phyloP scores from a whole-genome alignment of 2,888 invertebrate species.

The Proisotoma minuta region DNA sequence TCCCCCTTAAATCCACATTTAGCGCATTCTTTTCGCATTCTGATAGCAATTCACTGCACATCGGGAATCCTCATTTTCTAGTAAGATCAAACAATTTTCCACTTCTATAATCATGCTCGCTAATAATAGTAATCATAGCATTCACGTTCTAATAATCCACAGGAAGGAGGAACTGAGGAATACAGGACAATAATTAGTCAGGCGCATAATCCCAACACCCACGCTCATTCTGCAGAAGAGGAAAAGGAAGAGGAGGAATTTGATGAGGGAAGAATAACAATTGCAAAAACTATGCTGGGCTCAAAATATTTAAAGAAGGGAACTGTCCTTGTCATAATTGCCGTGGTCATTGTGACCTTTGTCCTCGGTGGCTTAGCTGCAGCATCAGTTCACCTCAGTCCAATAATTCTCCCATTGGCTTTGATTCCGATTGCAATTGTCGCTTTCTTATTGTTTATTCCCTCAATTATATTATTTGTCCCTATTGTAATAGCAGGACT shows the following conservation, averaged over 20 bases:
- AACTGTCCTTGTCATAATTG: constrained; percentile 19
- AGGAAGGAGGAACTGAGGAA: no score
- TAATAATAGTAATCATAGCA: no score
- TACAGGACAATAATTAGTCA: no score
- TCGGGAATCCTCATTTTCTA: no score
- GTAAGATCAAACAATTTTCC: no score
- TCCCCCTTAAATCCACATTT: no score
- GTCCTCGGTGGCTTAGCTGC: constrained; percentile 11
- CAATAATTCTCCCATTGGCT: constrained; percentile 22
- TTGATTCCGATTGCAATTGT: constrained; percentile 25
- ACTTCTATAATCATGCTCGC: no score
- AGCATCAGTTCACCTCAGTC: constrained; percentile 19
- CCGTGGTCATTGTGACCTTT: constrained; percentile 24
- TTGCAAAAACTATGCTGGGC: constrained; percentile 27
- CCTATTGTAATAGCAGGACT: constrained; percentile 21
- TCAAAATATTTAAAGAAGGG: constrained; percentile 27
- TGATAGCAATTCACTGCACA: no score
- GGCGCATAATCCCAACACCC: no score
- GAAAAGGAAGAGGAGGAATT: not conserved
- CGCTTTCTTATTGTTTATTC: constrained; percentile 21
- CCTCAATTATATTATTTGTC: constrained; percentile 15
- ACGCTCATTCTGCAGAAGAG: not conserved
- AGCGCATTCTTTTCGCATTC: no score
- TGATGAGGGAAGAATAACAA: constrained; percentile 1
- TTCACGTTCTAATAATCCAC: no score